A percentile compares a stretch with the other conserved stretches of the same genome.
phyloP scores from a whole-genome alignment of 1,140 invertebrate genomes.

The Trachelipus rathkii region DNA sequence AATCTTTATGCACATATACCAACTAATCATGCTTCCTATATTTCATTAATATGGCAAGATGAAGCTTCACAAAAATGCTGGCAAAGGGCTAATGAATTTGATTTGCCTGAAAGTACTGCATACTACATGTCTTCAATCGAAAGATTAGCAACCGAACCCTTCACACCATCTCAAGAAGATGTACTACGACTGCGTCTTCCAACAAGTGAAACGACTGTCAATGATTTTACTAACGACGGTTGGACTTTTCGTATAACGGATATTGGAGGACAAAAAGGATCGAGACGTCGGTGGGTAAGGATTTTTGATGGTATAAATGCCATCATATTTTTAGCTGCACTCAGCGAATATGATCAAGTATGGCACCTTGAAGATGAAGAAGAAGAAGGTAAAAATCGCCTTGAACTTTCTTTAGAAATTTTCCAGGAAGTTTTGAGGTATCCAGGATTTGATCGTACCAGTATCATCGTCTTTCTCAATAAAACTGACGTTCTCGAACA shows the following conservation, averaged over 20 bases:
- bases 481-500: conserved; percentile 55
- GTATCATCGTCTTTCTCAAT: conserved; percentile 56
- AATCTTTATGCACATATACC: conserved; percentile 29
- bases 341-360: conserved; percentile 51
- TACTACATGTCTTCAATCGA: conserved; percentile 41
- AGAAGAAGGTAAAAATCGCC: conserved; percentile 51
- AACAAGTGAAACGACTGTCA: conserved; percentile 36
- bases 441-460: conserved; percentile 52
- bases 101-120: conserved; percentile 50
- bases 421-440: conserved; percentile 49
- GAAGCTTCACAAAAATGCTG: conserved; percentile 55
- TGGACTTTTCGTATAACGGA: conserved; percentile 49
- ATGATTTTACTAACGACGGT: conserved; percentile 43
- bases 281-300: conserved; percentile 59
- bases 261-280: conserved; percentile 56
- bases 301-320: conserved; percentile 55
- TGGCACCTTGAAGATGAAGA: conserved; percentile 48
- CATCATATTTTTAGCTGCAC: conserved; percentile 53
- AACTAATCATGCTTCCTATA: conserved; percentile 38
- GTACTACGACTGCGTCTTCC: conserved; percentile 44
- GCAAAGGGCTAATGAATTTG: conserved; percentile 55
- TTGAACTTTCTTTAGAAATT: conserved; percentile 53
- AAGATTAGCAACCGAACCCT: conserved; percentile 35
- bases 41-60: conserved; percentile 54
- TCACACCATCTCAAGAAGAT: conserved; percentile 44